Evolutionary conservation across 2,888 invertebrate species (phyloP), one percentile per base, ranked within the genome.

Genomic region (Cancer borealis): DNA sequence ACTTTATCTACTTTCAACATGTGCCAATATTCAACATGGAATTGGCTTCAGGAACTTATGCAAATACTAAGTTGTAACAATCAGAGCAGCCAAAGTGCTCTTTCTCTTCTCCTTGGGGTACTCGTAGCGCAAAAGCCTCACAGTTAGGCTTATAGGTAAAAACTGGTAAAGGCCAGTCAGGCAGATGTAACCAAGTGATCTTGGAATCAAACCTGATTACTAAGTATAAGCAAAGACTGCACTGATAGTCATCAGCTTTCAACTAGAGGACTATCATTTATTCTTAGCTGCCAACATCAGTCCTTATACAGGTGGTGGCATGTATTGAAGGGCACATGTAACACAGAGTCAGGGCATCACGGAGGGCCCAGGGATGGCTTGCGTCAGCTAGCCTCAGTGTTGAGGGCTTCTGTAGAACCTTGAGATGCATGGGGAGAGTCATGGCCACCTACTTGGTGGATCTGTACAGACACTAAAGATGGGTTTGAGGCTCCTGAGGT

Each of bases 381-480:
- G 84, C 91, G 94, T 94, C 94, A 94, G 94, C 94, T 94, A 91
- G 92, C 94, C 66, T 94, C 94, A 26, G 94, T 91, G 60, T 91
- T 94, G 73, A 94, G 91, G 84, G 94, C 94, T 92, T 94, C 94
- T 79, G 94, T 92, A 87, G 94, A 94, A 66, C 94, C 94, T 90
- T 94, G 92, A 79, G 93, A 91, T 60, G 93, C 93, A 47, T 89
- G 95, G 54, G 92, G 88, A 46, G 93, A 93, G 60, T 94, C 89
- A 14, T 88, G 92, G 88, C 94, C 95, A 54, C 92, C 92, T 47
- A 92, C 95, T 26, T 92, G 95, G 90, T 95, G 95, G 92, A 95
- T 93, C 93, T 95, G 95, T 54, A 95, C 95, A 89, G 95, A 95
- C 88, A 95, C 95, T 90, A 95, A 49, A 87, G 95, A 95, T 90